Conservation (phyloP, 53 echinoderm and acorn worm species). For the Patiria pectinifera region DNA sequence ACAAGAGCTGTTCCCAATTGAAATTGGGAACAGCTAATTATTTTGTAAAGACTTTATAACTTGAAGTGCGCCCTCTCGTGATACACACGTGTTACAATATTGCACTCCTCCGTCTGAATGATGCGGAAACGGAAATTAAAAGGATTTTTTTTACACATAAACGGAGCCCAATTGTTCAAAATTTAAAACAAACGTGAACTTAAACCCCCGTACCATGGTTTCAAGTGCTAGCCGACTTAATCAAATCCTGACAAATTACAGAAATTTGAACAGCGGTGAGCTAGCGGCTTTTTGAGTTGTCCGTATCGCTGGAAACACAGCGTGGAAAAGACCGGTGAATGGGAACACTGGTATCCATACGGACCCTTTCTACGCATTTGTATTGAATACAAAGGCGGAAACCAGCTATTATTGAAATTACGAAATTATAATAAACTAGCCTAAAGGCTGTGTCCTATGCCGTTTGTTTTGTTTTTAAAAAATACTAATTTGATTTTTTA, state of each 20-base stretch:
- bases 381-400: not conserved
- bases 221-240: constrained; percentile 94
- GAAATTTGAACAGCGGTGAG: constrained; percentile 99
- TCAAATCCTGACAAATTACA: constrained; percentile 84
- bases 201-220: constrained; percentile 79
- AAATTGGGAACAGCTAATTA: no score
- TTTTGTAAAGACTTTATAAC: not conserved
- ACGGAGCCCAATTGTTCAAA: not conserved
- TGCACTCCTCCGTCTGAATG: not conserved
- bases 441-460: not conserved
- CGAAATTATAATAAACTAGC: not conserved
- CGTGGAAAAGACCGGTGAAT: constrained; percentile 17
- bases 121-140: not conserved
- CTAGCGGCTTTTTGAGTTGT: constrained; percentile 62
- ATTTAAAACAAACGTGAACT: not conserved
- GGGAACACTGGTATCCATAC: not conserved
- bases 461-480: not conserved
- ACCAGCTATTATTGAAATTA: not conserved
- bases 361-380: not conserved
- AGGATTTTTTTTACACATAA: not conserved
- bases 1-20: no score
- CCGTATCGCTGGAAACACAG: not conserved
- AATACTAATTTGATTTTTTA: not conserved
- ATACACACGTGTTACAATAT: not conserved
- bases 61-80: constrained; percentile 28